Evolutionary conservation across 1,140 invertebrate genomes (phyloP), one percentile per base, ranked within the genome.

Genomic region (Lutraria rhynchaena): DNA sequence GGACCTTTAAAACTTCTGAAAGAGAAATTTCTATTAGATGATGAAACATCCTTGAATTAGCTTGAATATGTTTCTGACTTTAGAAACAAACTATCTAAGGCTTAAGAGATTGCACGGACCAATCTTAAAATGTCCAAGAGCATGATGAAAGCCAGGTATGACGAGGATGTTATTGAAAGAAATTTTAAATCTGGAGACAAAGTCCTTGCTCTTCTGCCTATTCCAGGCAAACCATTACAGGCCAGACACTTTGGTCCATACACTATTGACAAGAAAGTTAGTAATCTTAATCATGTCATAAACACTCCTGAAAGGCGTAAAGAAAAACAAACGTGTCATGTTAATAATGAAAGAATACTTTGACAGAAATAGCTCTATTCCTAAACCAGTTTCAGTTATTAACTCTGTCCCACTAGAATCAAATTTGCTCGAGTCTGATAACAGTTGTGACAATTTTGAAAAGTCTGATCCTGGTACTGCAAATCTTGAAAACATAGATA

Each of bases 11-110:
- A n/a, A n/a, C n/a, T n/a, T n/a, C n/a, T n/a, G 22, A 73, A 71
- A 35, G 80, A 86, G 27, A 61, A 74, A 60, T 77, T 41, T 55
- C 13, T 82, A 2, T 57, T 27, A n/a, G 1, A 44, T 44, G 49
- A 69, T 5, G 35, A 74, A 22, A 17, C 37, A 3, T n/a, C 31
- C 1, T 31, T 31, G 1, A 69, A 69, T 67, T 33, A 83, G 1
- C 29, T 83, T 3, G 33, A 83, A 1, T 81, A 85, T 70, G 60
- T 83, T 5, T 65, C 75, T n/a, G 24, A 53, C 19, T 85, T 86
- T 58, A 75, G 49, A 73, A 15, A 70, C 1, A 81, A 61, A 71
- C 61, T 85, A 24, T 55, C 15, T 1, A 57, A 58, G 24, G 74
- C 78, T 17, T 73, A 33, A 63, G 67, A 85, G 22, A 1, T 80